Evolutionary conservation across 2,797 vertebrate genomes (phyloP), one percentile per base, ranked within the genome.

Genomic region (Cygnus olor): DNA sequence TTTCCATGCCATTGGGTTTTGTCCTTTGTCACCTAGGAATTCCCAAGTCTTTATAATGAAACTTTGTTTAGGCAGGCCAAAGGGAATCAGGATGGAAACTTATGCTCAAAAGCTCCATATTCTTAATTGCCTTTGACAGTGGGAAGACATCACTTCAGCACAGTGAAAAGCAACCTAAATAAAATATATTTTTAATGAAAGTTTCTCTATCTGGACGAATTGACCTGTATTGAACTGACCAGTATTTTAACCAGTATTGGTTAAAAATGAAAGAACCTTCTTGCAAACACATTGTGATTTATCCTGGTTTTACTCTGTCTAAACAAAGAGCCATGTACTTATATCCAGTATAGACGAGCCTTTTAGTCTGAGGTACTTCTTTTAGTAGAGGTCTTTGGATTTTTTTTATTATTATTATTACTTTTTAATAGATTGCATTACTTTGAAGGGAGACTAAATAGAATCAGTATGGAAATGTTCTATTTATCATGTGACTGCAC

Each of bases 101-200:
- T 76, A 14, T 30, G 83, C 80, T 92, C 45, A 32, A 51, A 87
- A 85, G 66, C 38, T 69, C 38, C 4, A 0, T 42, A 34, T 79
- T 94, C 71, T 66, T 95, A 88, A 96, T 90, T 88, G 88, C 53
- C 49, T 94, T 71, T 86, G 87, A 93, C 89, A 77, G 80, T 27
- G 27, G 40, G 84, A 94, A 90, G 83, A 86, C 90, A 83, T 84
- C 83, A 66, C 77, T 94, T 91, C 47, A 86, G 28, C n/a, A 36
- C 8, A 81, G 56, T 57, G 82, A 82, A 88, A 86, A 93, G 60
- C 60, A 72, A 91, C 42, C 36, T 32, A 85, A 93, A 90, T 69
- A 88, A 92, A 84, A 90, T 57, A 56, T 84, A 68, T 90, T 93
- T 88, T 95, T 94, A 91, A 91, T 65, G 80, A 86, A 86, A 32